Conservation (phyloP, 2,113 vertebrate species). For the Oncorhynchus keta region DNA sequence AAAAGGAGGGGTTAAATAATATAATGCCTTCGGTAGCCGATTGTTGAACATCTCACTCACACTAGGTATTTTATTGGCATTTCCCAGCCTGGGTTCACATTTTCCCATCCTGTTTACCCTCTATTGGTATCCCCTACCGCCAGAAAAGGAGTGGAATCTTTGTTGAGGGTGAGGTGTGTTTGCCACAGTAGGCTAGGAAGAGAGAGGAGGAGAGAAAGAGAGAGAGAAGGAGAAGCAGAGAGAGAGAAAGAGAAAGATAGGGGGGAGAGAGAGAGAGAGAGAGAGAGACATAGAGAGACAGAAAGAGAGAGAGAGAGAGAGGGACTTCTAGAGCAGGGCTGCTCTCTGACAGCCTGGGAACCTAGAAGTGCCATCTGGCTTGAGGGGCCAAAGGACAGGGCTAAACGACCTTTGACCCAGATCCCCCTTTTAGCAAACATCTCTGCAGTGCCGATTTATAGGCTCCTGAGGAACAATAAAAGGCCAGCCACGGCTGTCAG, state of each 20-base stretch:
- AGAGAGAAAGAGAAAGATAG: slow-evolving; percentile 22
- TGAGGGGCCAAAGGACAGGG: slow-evolving; percentile 71
- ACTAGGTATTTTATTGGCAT: slow-evolving; percentile 51
- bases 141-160: slow-evolving; percentile 63
- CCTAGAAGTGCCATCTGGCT: slow-evolving; percentile 76
- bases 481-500: slow-evolving; percentile 36
- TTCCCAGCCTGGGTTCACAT: slow-evolving; percentile 49
- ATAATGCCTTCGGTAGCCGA: slow-evolving; percentile 47
- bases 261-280: slow-evolving; percentile 21
- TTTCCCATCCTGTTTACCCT: slow-evolving; percentile 65
- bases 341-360: slow-evolving; percentile 76
- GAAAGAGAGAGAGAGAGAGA: slow-evolving; percentile 21
- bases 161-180: slow-evolving; percentile 44
- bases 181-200: slow-evolving; percentile 37
- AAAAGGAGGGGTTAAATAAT: slow-evolving; percentile 69
- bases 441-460: slow-evolving; percentile 69
- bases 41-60: slow-evolving; percentile 40
- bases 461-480: slow-evolving; percentile 73
- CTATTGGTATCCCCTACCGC: slow-evolving; percentile 34
- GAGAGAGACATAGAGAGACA: slow-evolving; percentile 16
- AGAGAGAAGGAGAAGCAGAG: slow-evolving; percentile 30
- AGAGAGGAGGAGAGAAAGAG: slow-evolving; percentile 30
- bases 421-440: slow-evolving; percentile 77
- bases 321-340: slow-evolving; percentile 35
- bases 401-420: slow-evolving; percentile 75